phyloP scores from a whole-genome alignment of 2,113 vertebrate species.

The Tragelaphus buxtoni region DNA sequence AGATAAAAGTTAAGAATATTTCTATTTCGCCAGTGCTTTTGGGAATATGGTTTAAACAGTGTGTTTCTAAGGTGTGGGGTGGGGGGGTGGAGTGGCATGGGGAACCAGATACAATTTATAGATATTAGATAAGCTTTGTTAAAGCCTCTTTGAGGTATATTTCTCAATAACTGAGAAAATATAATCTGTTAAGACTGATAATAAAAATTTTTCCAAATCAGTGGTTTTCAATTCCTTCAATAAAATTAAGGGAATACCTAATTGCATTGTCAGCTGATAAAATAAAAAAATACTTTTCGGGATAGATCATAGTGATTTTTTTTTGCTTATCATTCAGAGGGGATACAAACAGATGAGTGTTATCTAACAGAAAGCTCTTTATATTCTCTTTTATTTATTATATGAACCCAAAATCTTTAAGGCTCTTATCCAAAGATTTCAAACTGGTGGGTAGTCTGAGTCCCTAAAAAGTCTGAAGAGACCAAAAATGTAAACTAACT shows the following conservation, averaged over 20 bases:
- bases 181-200: not conserved
- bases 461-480: not conserved
- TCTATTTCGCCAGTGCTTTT: not conserved
- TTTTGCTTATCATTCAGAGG: not conserved
- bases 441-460: not conserved
- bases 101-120: too few relatives aligned
- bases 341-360: not conserved
- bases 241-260: not conserved
- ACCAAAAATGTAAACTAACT: not conserved
- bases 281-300: not conserved
- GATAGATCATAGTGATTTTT: not conserved
- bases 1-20: conserved; percentile 22
- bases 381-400: not conserved
- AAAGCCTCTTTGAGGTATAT: too few relatives aligned
- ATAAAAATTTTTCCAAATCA: not conserved
- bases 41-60: not conserved
- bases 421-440: not conserved
- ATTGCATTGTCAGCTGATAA: not conserved
- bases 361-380: not conserved
- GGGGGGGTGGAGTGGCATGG: too few relatives aligned
- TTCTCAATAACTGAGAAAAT: not conserved
- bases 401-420: not conserved
- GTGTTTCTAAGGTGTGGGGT: not conserved
- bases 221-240: not conserved
- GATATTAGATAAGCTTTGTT: too few relatives aligned